Base-by-base conservation (phyloP, 2,797 vertebrate species). In the Tokudaia tokunoshimensis region DNA sequence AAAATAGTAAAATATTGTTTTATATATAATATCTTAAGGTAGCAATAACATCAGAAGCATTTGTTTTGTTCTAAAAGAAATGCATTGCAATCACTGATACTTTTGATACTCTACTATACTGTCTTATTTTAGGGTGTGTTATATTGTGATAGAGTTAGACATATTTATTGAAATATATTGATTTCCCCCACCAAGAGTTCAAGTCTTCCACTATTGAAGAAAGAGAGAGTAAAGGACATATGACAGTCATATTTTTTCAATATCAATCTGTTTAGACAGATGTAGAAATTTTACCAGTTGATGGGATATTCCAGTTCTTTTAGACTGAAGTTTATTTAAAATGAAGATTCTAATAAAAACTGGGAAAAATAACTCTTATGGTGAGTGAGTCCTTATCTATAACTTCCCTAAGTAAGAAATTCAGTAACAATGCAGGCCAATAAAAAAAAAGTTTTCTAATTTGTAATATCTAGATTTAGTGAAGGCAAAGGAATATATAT, bases 211-310 rank as follows among this genome's bases (percentile, higher is more conserved):
- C 90, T 97, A 89, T 96, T 94, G 0, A 80, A 95, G 0, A 80
- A 95, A 96, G 79, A 89, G 2, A 3, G 4, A 97, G 96, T 93
- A 80, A 97, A 89, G 52, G 26, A 91, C 17, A 34, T 85, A 95
- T 95, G 92, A 97, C 97, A 98, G 82, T 95, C 86, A 97, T 96
- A 97, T 29, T 96, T 67, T 86, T 41, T 8, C 1, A 96, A 96
- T 98, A 94, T 96, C 97, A 98, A 98, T 96, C 94, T 98, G 65
- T 85, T 96, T 95, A 98, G 97, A 94, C 96, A 98, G 97, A 89
- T 93, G 86, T 97, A 98, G 98, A 97, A 97, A 97, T 98, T 97
- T 97, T 97, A 96, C 96, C 97, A 97, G 91, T 98, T 98, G 97
- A 97, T 70, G 92, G 94, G n/a, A 67, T 57, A 97, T 98, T 88